Percentiles rank a stretch among this genome's conserved stretches.
phyloP scores from a whole-genome alignment of 2,113 vertebrate genomes.

The Hippopotamus amphibius region DNA sequence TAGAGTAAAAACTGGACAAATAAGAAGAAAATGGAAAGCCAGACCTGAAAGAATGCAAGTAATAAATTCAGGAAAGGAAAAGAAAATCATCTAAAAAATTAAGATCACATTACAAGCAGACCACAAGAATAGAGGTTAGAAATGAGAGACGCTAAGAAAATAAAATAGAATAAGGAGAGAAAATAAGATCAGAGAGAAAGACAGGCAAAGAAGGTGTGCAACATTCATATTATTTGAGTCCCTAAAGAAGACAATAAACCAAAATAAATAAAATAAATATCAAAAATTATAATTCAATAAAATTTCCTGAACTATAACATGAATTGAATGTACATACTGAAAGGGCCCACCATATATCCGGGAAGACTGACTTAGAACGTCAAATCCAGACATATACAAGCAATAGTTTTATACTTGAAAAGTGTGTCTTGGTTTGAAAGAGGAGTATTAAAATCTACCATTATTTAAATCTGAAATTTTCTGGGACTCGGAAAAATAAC shows the following conservation, averaged over 20 bases:
- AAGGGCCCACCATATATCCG: neutral
- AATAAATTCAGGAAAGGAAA: neutral
- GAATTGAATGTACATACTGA: neutral
- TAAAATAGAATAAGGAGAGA: neutral
- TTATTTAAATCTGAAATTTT: neutral
- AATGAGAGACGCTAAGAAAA: neutral
- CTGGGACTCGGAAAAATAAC: neutral
- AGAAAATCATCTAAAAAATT: neutral
- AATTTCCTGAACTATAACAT: neutral
- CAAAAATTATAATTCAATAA: neutral
- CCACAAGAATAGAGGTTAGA: neutral
- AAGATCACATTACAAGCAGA: neutral
- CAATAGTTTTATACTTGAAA: neutral
- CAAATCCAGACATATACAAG: neutral
- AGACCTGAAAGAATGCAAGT: neutral
- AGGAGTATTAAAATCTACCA: neutral
- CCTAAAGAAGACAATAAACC: neutral
- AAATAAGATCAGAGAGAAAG: neutral
- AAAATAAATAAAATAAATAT: neutral
- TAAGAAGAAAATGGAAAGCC: neutral
- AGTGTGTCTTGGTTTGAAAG: neutral
- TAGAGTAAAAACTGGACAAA: neutral
- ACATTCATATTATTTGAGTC: neutral
- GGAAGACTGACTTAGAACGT: neutral
- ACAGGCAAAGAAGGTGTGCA: neutral